A percentile compares a stretch with the other conserved stretches of the same genome.
Conservation (phyloP, 2,888 invertebrate genomes). For the Drosophila flavopinicola region DNA sequence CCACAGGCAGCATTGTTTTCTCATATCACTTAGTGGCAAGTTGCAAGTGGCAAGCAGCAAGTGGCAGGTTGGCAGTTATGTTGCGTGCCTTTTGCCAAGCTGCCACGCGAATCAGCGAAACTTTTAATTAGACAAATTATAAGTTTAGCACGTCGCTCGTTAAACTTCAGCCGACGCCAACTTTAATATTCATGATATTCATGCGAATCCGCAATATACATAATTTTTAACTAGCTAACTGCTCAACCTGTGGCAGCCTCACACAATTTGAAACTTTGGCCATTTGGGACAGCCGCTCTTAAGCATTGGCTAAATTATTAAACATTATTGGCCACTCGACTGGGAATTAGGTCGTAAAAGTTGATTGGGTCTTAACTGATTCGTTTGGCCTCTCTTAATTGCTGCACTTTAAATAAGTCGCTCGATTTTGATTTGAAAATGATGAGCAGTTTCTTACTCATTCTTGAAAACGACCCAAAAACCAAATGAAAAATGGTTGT, state of each 20-base stretch:
- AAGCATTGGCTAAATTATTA: slow-evolving; percentile 51
- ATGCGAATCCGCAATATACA: slow-evolving; percentile 19
- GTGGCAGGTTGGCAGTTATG: slow-evolving; percentile 13
- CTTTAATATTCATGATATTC: slow-evolving; percentile 55
- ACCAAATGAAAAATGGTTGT: slow-evolving; percentile 33
- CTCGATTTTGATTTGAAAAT: neutral
- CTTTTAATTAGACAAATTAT: slow-evolving; percentile 76
- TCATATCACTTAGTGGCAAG: slow-evolving; percentile 34
- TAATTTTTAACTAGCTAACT: slow-evolving; percentile 8
- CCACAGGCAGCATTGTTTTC: slow-evolving; percentile 30
- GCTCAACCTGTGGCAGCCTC: slow-evolving; percentile 17
- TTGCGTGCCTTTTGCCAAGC: slow-evolving; percentile 26
- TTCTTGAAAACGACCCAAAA: neutral
- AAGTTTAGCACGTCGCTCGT: slow-evolving; percentile 50
- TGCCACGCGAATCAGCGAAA: slow-evolving; percentile 47
- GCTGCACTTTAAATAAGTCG: slow-evolving; percentile 34
- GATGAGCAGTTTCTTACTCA: neutral
- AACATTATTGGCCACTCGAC: slow-evolving; percentile 44
- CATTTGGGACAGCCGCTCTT: slow-evolving; percentile 37
- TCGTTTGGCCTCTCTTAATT: slow-evolving; percentile 40
- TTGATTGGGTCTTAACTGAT: slow-evolving; percentile 49
- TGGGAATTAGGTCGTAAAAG: slow-evolving; percentile 31
- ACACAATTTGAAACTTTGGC: slow-evolving; percentile 47
- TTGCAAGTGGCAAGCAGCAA: slow-evolving; percentile 14
- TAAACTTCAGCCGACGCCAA: slow-evolving; percentile 46